Evolutionary conservation across 2,797 vertebrate species (phyloP).

Genomic region (Micromesistius poutassou): DNA sequence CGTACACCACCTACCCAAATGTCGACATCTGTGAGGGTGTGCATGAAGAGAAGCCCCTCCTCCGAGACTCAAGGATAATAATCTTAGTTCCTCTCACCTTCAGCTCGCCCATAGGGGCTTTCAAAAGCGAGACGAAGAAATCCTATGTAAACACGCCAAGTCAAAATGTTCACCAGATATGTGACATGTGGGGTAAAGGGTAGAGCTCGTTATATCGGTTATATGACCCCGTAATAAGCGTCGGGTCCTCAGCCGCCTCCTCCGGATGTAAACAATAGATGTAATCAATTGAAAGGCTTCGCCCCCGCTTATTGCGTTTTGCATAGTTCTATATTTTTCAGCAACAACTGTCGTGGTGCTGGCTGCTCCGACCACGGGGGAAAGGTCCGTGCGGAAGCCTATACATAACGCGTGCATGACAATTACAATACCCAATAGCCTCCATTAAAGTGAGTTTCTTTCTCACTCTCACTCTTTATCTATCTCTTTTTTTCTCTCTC

Average conservation of each 20-base stretch:
- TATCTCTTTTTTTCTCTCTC: constrained; percentile 20
- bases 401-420: constrained; percentile 46
- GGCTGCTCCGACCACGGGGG: constrained; percentile 54
- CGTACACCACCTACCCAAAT: constrained; percentile 76
- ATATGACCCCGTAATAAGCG: constrained; percentile 45
- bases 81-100: constrained; percentile 76
- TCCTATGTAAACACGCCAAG: constrained; percentile 76
- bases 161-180: constrained; percentile 70
- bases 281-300: constrained; percentile 54
- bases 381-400: constrained; percentile 52
- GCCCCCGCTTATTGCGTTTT: constrained; percentile 47
- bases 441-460: constrained; percentile 61
- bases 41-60: constrained; percentile 73
- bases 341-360: constrained; percentile 16
- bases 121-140: constrained; percentile 68
- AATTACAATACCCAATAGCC: constrained; percentile 47
- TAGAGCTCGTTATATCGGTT: constrained; percentile 58
- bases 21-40: constrained; percentile 78
- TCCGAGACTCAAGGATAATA: constrained; percentile 71
- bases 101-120: constrained; percentile 71
- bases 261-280: constrained; percentile 69
- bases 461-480: constrained; percentile 34
- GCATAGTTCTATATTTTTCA: constrained; percentile 29
- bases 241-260: no score
- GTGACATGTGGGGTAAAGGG: constrained; percentile 53